A percentile compares a stretch with the other conserved stretches of the same genome.
Evolutionary conservation across 2,113 vertebrate species (phyloP).

Genomic region (Corythornis vintsioides): DNA sequence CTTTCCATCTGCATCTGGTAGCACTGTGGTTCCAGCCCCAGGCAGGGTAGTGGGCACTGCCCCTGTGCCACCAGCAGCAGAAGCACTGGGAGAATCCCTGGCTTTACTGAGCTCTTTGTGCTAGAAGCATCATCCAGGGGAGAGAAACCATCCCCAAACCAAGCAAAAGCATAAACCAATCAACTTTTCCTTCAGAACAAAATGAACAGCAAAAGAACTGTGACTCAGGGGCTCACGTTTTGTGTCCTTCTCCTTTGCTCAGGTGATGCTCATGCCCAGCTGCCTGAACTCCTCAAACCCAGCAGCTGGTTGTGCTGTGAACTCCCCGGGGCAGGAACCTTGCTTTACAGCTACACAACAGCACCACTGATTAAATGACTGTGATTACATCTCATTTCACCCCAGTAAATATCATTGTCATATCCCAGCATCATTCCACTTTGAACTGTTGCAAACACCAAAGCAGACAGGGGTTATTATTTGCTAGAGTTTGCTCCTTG

Average conservation of each 20-base stretch:
- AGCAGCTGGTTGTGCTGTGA: background rate
- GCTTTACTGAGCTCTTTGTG: background rate
- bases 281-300: background rate
- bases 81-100: background rate
- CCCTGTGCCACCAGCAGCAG: background rate
- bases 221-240: background rate
- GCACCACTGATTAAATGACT: background rate
- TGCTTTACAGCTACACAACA: background rate
- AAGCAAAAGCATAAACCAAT: background rate
- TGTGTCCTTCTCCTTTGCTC: background rate
- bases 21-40: background rate
- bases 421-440: background rate
- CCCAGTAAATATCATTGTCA: background rate
- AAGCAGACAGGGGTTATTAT: background rate
- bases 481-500: background rate
- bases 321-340: background rate
- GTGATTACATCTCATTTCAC: background rate
- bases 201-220: background rate
- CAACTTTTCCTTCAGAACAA: background rate
- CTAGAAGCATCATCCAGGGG: background rate
- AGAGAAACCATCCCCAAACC: background rate
- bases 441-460: background rate
- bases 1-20: background rate
- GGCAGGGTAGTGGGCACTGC: background rate
- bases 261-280: background rate